These are phyloP conservation scores for Calephelis perditalis DNA, from an alignment of 2,888 invertebrate species.

Conservation along the genomic window DNA sequence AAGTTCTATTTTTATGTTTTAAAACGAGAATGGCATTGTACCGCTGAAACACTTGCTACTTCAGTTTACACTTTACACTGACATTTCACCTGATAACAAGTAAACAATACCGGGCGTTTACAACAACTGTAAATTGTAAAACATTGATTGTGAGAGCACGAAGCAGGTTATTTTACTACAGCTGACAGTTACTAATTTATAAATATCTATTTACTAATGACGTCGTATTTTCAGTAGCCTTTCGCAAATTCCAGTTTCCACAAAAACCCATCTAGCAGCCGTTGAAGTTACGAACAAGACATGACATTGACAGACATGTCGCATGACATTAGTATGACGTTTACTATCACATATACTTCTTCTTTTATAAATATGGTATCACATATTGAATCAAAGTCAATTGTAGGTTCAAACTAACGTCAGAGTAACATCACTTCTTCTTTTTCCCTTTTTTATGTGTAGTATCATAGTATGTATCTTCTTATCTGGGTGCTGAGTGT, in stretches of 20 bases:
- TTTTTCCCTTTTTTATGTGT: no score
- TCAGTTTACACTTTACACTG: slow-evolving; percentile 33
- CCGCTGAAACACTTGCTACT: slow-evolving; percentile 37
- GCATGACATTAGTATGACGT: no score
- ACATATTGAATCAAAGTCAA: no score
- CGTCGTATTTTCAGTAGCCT: slow-evolving; percentile 50
- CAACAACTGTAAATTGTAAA: slow-evolving; percentile 42
- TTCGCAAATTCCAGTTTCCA: slow-evolving; percentile 28
- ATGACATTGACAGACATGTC: background rate
- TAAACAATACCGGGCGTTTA: slow-evolving; percentile 65
- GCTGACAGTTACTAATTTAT: slow-evolving; percentile 42
- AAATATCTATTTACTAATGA: slow-evolving; percentile 47
- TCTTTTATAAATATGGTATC: no score
- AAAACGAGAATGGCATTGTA: slow-evolving; percentile 39
- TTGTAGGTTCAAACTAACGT: no score
- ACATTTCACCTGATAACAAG: slow-evolving; percentile 43
- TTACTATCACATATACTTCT: background rate
- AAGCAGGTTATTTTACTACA: slow-evolving; percentile 43
- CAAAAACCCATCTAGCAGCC: slow-evolving; percentile 31
- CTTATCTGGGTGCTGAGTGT: no score
- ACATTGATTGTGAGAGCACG: slow-evolving; percentile 37
- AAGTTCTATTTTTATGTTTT: slow-evolving; percentile 44
- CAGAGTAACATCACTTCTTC: no score
- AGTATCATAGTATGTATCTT: no score
- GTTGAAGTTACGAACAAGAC: slow-evolving; percentile 37